Percentiles rank a stretch among this genome's conserved stretches.
Conservation (phyloP, 2,888 invertebrate genomes). For the Ashinkailepas kermadecensis region DNA sequence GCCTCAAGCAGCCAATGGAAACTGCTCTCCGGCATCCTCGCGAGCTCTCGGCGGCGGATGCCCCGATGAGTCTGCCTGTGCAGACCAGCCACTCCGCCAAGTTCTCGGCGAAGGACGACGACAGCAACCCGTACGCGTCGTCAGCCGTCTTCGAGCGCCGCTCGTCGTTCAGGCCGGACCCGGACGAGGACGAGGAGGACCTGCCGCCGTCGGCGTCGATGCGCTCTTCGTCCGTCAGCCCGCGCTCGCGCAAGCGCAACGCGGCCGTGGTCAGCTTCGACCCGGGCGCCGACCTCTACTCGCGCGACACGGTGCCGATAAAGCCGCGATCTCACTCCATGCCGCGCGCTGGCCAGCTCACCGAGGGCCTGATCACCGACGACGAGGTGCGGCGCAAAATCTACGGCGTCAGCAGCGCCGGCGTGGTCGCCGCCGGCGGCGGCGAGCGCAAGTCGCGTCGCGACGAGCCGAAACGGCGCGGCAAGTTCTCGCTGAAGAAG, state of each 20-base stretch:
- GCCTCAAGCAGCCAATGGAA: no score
- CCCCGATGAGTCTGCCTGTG: neutral
- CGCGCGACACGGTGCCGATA: slow-evolving; percentile 12
- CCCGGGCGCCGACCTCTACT: slow-evolving; percentile 1
- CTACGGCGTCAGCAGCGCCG: slow-evolving; percentile 22
- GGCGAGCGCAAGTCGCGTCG: slow-evolving; percentile 14
- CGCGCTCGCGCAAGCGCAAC: neutral
- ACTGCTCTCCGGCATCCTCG: neutral
- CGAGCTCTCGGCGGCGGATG: neutral
- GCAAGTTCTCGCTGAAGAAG: slow-evolving; percentile 73
- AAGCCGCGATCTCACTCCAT: slow-evolving; percentile 16
- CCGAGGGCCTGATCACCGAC: neutral
- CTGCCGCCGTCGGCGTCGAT: slow-evolving; percentile 12
- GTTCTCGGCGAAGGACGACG: neutral
- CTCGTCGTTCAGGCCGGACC: neutral
- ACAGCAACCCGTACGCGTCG: neutral
- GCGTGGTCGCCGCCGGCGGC: slow-evolving; percentile 13
- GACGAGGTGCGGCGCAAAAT: slow-evolving; percentile 16
- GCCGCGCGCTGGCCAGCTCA: slow-evolving; percentile 13
- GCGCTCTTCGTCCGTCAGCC: slow-evolving; percentile 3
- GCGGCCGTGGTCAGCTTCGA: neutral
- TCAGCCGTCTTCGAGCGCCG: slow-evolving; percentile 7
- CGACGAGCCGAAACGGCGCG: slow-evolving; percentile 40
- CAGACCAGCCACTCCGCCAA: neutral
- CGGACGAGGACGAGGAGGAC: neutral